Evolutionary conservation across 2,888 invertebrate species (phyloP).

Genomic region (Heteromyza rotundicornis): DNA sequence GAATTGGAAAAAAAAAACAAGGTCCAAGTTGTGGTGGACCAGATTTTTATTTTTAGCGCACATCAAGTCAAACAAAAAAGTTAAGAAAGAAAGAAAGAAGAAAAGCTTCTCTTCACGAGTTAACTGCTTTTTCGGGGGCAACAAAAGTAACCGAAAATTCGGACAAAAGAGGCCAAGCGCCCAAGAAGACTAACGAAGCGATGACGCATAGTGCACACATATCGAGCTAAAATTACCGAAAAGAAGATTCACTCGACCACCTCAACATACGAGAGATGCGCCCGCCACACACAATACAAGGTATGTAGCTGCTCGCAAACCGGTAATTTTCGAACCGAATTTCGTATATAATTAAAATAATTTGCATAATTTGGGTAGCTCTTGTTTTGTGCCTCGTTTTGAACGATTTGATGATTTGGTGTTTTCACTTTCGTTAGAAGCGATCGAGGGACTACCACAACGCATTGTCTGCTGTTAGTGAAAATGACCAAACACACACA

Average conservation of each 20-base stretch:
- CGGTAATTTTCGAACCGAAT: slow-evolving; percentile 21
- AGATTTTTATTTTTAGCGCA: slow-evolving; percentile 28
- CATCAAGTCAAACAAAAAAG: no score
- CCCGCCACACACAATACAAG: no score
- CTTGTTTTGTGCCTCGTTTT: slow-evolving; percentile 17
- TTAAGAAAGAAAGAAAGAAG: not conserved
- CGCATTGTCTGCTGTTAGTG: slow-evolving; percentile 36
- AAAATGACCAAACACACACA: slow-evolving; percentile 10
- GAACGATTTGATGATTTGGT: not conserved
- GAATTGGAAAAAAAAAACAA: not conserved
- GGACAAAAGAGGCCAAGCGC: not conserved
- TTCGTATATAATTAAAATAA: slow-evolving; percentile 51
- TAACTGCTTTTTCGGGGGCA: slow-evolving; percentile 3
- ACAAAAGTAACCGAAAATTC: not conserved
- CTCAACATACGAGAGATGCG: no score
- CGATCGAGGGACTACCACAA: slow-evolving; percentile 15
- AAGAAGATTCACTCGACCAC: no score
- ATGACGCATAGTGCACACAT: not conserved
- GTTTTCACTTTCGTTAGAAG: slow-evolving; percentile 58
- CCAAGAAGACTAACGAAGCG: not conserved
- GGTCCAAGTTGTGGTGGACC: slow-evolving; percentile 14
- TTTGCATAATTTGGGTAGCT: slow-evolving; percentile 51
- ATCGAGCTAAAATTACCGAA: no score
- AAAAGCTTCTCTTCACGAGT: no score
- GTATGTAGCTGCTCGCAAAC: no score